A percentile compares a stretch with the other conserved stretches of the same genome.
Conservation (phyloP, 1,140 invertebrate genomes). For the Drosophila ananassae region DNA sequence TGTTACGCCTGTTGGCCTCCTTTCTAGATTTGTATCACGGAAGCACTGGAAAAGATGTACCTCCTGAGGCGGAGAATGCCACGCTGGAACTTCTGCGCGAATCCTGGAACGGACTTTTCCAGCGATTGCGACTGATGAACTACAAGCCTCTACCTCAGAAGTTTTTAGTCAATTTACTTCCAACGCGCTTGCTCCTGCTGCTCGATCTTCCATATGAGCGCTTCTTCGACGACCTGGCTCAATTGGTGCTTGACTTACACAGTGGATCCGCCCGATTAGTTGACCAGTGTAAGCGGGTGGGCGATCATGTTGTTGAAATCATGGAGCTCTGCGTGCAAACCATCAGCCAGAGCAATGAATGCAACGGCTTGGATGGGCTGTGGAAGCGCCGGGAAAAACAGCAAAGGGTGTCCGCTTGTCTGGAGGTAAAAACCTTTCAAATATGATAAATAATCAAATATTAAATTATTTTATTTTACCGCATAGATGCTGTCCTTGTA, state of each 20-base stretch:
- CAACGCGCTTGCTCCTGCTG: constrained; percentile 73
- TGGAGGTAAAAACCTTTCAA: constrained; percentile 63
- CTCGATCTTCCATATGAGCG: constrained; percentile 77
- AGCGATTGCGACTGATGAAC: constrained; percentile 70
- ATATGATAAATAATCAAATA: not conserved
- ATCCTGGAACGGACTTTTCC: constrained; percentile 73
- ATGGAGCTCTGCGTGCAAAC: constrained; percentile 59
- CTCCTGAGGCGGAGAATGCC: constrained; percentile 32
- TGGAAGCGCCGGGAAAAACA: constrained; percentile 71
- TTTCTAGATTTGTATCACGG: constrained; percentile 77
- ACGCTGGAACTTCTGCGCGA: constrained; percentile 69
- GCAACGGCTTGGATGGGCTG: constrained; percentile 63
- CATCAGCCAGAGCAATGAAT: constrained; percentile 69
- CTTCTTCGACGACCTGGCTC: constrained; percentile 73
- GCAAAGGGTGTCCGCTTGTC: constrained; percentile 64
- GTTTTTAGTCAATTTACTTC: constrained; percentile 83
- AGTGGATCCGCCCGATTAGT: constrained; percentile 46
- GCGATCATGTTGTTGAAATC: constrained; percentile 58
- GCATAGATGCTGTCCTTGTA: constrained; percentile 76
- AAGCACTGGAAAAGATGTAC: constrained; percentile 22
- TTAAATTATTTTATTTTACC: not conserved
- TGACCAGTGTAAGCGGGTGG: constrained; percentile 63
- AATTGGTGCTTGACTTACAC: constrained; percentile 70
- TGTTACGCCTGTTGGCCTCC: constrained; percentile 72
- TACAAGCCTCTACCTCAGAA: constrained; percentile 78